Percentiles rank a stretch among this genome's conserved stretches.
Evolutionary conservation across 2,113 vertebrate species (phyloP).

Genomic region (Microcebus ravelobensis): DNA sequence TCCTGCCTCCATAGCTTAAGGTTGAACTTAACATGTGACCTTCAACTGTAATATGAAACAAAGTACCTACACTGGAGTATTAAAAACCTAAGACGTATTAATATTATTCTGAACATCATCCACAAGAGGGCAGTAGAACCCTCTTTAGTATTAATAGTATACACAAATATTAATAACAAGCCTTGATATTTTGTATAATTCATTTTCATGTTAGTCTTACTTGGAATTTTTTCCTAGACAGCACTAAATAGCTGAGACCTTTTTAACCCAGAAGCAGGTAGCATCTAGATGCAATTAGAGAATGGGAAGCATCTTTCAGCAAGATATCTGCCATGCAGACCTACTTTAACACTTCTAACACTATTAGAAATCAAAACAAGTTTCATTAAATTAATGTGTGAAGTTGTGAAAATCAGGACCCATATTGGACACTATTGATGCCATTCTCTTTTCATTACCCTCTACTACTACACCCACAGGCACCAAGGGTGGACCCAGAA

Average conservation of each 20-base stretch:
- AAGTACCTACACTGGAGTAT: background rate
- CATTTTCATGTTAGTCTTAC: background rate
- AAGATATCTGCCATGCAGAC: accelerated
- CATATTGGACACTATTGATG: background rate
- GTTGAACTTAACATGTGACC: background rate
- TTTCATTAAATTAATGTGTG: background rate
- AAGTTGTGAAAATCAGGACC: background rate
- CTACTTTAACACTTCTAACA: background rate
- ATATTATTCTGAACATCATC: background rate
- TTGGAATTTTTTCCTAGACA: conserved; percentile 30
- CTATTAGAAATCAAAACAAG: background rate
- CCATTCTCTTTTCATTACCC: background rate
- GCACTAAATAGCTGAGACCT: background rate
- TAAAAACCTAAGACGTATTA: background rate
- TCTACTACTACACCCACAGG: background rate
- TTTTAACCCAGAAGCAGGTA: background rate
- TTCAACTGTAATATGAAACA: background rate
- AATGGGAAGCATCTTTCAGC: background rate
- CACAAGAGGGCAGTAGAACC: conserved; percentile 44
- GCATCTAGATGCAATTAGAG: background rate
- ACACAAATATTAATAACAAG: background rate
- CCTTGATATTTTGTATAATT: background rate
- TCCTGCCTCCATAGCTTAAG: background rate
- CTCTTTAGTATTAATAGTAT: background rate
- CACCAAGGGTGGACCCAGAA: background rate